Percentiles rank a stretch among this genome's conserved stretches.
Evolutionary conservation across 2,888 invertebrate species (phyloP).

Genomic region (Allophyes oxyacanthae): DNA sequence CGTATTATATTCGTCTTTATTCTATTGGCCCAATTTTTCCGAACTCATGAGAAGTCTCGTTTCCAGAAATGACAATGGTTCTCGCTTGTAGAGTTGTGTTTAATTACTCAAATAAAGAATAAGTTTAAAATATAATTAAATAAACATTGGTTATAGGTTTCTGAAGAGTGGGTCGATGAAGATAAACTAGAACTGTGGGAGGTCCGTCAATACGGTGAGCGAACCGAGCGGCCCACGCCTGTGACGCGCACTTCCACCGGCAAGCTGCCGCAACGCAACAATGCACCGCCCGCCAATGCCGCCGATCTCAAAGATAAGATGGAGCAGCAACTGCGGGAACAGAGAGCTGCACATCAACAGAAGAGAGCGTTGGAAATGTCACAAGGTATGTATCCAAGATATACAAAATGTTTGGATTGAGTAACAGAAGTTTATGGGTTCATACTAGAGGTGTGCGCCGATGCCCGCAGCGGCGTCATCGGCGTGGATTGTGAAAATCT

Average conservation of each 20-base stretch:
- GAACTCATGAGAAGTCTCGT: too few species aligned
- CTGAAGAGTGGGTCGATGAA: constrained; percentile 99
- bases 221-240: constrained; percentile 92
- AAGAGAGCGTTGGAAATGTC: constrained; percentile 93
- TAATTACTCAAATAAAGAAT: too few species aligned
- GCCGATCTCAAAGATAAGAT: constrained; percentile 96
- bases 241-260: constrained; percentile 95
- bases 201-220: constrained; percentile 97
- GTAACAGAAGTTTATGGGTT: too few species aligned
- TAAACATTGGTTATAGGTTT: constrained; percentile 91
- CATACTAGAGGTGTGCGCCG: too few species aligned
- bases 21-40: too few species aligned
- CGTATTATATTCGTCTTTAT: too few species aligned
- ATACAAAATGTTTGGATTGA: too few species aligned
- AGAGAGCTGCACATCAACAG: constrained; percentile 96
- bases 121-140: too few species aligned
- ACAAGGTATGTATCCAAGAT: constrained; percentile 81
- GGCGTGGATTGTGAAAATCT: too few species aligned
- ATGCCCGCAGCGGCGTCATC: too few species aligned
- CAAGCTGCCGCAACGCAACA: constrained; percentile 87
- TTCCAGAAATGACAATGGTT: too few species aligned
- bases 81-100: too few species aligned
- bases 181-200: constrained; percentile 99
- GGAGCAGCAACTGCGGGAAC: constrained; percentile 96
- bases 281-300: constrained; percentile 89